Conservation (phyloP, 2,113 vertebrate genomes). For the Protomyctophum bolini region DNA sequence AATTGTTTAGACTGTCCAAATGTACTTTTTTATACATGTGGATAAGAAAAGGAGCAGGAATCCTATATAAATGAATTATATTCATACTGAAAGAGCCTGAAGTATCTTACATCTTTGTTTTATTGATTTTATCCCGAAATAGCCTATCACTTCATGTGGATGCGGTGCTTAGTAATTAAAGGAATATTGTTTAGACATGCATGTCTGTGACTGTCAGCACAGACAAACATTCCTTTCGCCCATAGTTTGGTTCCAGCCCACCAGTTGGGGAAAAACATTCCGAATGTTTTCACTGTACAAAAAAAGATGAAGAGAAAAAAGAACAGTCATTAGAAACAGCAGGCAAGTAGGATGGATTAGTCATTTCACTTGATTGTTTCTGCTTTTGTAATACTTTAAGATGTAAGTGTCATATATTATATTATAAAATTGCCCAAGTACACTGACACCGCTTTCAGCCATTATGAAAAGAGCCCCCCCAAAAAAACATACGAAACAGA, state of each 20-base stretch:
- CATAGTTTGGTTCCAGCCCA: too few relatives aligned
- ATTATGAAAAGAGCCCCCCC: constrained; percentile 38
- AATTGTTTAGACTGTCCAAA: background rate
- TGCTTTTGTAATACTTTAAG: constrained; percentile 49
- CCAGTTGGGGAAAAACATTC: too few relatives aligned
- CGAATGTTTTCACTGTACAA: too few relatives aligned
- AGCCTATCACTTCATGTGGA: background rate
- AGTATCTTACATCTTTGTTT: background rate
- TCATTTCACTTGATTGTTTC: constrained; percentile 55
- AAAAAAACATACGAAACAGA: constrained; percentile 71
- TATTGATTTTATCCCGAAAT: background rate
- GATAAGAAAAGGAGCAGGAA: too few relatives aligned
- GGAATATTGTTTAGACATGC: too few relatives aligned
- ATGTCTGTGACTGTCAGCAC: too few relatives aligned
- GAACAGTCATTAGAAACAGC: constrained; percentile 7
- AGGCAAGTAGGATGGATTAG: constrained; percentile 33
- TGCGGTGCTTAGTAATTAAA: too few relatives aligned
- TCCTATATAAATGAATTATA: too few relatives aligned
- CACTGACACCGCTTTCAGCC: constrained; percentile 53
- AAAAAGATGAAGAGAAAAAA: too few relatives aligned
- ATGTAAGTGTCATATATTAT: constrained; percentile 47
- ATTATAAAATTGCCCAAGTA: constrained; percentile 43
- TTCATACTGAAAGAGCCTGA: background rate
- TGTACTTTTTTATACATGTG: background rate
- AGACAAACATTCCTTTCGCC: too few relatives aligned